Conservation (phyloP, 2,113 vertebrate genomes). For the Falco punctatus region DNA sequence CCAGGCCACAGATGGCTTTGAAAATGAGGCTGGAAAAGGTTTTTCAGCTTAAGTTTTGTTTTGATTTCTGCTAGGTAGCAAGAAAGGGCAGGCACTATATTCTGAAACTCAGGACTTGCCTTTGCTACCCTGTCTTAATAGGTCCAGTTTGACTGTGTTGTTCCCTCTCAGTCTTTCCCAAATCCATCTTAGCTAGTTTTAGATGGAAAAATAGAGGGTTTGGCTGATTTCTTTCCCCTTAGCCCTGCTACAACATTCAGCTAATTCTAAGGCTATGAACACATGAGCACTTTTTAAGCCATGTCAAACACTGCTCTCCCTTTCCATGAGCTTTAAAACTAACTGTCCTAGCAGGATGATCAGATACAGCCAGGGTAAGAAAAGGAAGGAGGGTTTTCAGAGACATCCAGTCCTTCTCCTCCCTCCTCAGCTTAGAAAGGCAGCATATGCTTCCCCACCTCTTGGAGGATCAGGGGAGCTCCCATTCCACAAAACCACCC, state of each 20-base stretch:
- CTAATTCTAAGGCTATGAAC: background rate
- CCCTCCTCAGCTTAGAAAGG: background rate
- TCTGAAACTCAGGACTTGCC: background rate
- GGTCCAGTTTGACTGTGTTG: background rate
- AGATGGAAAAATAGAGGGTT: background rate
- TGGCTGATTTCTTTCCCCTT: background rate
- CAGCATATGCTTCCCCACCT: fast-evolving
- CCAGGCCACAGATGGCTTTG: background rate
- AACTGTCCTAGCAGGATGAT: background rate
- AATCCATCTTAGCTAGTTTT: background rate
- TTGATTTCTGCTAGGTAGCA: conserved; percentile 10
- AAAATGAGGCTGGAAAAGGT: conserved; percentile 13
- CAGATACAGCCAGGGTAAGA: background rate
- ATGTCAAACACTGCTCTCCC: background rate
- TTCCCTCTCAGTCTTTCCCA: background rate
- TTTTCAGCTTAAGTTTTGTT: conserved; percentile 13
- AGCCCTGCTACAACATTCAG: background rate
- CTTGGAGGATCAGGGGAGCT: background rate
- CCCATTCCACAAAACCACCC: background rate
- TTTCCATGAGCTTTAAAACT: background rate
- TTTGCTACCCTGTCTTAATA: background rate
- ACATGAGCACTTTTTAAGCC: background rate
- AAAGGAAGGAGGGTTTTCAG: background rate
- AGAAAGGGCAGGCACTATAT: background rate
- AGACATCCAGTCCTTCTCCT: background rate